phyloP scores from a whole-genome alignment of 2,797 vertebrate genomes.

The Cebuella pygmaea region DNA sequence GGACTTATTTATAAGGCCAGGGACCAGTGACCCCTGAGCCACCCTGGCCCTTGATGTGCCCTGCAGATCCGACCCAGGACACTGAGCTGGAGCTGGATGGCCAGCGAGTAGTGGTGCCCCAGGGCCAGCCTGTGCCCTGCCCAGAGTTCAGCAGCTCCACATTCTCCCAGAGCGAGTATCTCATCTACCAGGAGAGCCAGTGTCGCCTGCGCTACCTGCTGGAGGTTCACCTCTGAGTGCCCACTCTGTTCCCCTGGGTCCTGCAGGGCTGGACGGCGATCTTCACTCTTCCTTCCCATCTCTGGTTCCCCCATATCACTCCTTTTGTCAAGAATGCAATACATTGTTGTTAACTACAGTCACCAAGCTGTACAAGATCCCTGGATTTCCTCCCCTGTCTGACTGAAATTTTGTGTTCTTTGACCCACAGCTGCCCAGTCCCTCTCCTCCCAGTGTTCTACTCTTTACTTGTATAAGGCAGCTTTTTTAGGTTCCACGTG shows the following conservation, averaged over 20 bases:
- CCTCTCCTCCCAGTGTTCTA: neutral
- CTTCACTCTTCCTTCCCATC: neutral
- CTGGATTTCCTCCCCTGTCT: neutral
- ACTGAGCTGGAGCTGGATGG: constrained; percentile 87
- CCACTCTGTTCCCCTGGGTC: fast-evolving
- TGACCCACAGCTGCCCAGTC: neutral
- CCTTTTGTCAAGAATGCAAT: neutral
- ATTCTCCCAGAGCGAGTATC: constrained; percentile 93
- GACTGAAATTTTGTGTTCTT: neutral
- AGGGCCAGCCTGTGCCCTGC: constrained; percentile 86
- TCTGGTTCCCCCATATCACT: neutral
- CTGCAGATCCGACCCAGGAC: constrained; percentile 89
- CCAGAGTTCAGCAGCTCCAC: constrained; percentile 80
- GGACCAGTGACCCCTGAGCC: neutral
- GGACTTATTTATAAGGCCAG: neutral
- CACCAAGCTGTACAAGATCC: neutral
- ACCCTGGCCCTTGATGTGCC: neutral
- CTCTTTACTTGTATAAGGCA: neutral
- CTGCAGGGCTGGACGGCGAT: neutral
- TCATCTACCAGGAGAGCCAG: constrained; percentile 95
- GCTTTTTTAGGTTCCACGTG: neutral
- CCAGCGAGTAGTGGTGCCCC: constrained; percentile 89
- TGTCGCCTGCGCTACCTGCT: constrained; percentile 92
- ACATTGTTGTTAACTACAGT: neutral
- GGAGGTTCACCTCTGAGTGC: constrained; percentile 87